Evolutionary conservation across 2,888 invertebrate genomes (phyloP).

Genomic region (Catocala fraxini): DNA sequence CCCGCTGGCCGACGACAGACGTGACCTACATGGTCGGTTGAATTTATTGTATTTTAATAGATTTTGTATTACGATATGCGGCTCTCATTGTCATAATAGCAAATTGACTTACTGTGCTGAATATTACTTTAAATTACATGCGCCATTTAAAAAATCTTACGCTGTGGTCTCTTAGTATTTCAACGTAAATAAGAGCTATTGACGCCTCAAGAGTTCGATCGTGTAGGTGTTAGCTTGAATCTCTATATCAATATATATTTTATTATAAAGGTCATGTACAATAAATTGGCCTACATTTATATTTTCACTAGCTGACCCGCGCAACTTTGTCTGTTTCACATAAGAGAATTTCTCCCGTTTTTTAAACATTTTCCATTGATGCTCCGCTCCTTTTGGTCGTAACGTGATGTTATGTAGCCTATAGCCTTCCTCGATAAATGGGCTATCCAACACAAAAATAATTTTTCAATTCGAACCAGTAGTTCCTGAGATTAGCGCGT

Average conservation of each 20-base stretch:
- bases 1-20: constrained; percentile 28
- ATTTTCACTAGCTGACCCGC: too few species aligned
- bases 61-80: constrained; percentile 28
- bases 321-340: too few species aligned
- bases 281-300: background rate
- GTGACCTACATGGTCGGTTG: constrained; percentile 67
- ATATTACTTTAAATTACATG: constrained; percentile 17
- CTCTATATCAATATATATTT: too few species aligned
- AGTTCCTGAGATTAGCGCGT: too few species aligned
- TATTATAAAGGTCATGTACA: constrained; percentile 6
- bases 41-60: constrained; percentile 57
- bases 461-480: too few species aligned
- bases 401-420: too few species aligned
- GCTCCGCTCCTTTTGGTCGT: too few species aligned
- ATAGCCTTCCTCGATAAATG: too few species aligned
- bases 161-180: background rate
- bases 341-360: too few species aligned
- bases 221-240: background rate
- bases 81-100: constrained; percentile 20
- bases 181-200: background rate
- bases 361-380: too few species aligned
- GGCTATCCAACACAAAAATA: too few species aligned
- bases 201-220: background rate
- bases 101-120: constrained; percentile 14
- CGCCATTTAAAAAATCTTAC: constrained; percentile 3